These are phyloP conservation scores for Cheilosia vernalis DNA, from an alignment of 2,888 invertebrate species.

Conservation along the genomic window DNA sequence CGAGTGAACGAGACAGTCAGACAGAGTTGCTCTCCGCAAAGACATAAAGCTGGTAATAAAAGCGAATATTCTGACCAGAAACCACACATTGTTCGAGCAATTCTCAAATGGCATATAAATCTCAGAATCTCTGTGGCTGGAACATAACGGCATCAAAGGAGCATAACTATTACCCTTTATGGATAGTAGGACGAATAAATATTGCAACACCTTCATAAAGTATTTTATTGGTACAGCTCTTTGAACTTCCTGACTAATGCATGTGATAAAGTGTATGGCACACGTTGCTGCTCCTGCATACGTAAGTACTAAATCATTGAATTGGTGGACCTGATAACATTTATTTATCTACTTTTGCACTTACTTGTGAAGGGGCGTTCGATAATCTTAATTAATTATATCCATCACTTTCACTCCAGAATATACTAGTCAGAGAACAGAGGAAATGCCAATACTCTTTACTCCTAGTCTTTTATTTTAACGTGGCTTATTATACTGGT, in stretches of 20 bases:
- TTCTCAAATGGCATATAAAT: slow-evolving; percentile 66
- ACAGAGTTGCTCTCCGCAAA: slow-evolving; percentile 7
- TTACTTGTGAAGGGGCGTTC: too few relatives aligned
- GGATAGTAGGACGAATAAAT: slow-evolving; percentile 27
- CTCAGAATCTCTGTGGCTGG: slow-evolving; percentile 52
- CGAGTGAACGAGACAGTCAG: background rate
- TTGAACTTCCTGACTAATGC: background rate
- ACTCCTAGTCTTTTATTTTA: too few relatives aligned
- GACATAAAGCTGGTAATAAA: slow-evolving; percentile 59
- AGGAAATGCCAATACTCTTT: too few relatives aligned
- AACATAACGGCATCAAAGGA: slow-evolving; percentile 46
- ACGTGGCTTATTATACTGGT: too few relatives aligned
- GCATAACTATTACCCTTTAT: slow-evolving; percentile 28
- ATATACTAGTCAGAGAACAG: too few relatives aligned
- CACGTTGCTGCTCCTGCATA: background rate
- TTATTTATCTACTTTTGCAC: background rate
- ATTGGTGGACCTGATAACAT: too few relatives aligned
- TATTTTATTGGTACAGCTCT: background rate
- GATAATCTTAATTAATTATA: too few relatives aligned
- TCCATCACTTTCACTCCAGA: too few relatives aligned
- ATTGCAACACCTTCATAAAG: slow-evolving; percentile 27
- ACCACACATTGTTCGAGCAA: slow-evolving; percentile 62
- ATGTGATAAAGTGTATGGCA: background rate
- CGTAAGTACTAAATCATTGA: too few relatives aligned
- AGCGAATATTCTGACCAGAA: slow-evolving; percentile 60